Evolutionary conservation across 1,140 invertebrate species (phyloP), one percentile per base, ranked within the genome.

Genomic region (Chironomus striatipennis): DNA sequence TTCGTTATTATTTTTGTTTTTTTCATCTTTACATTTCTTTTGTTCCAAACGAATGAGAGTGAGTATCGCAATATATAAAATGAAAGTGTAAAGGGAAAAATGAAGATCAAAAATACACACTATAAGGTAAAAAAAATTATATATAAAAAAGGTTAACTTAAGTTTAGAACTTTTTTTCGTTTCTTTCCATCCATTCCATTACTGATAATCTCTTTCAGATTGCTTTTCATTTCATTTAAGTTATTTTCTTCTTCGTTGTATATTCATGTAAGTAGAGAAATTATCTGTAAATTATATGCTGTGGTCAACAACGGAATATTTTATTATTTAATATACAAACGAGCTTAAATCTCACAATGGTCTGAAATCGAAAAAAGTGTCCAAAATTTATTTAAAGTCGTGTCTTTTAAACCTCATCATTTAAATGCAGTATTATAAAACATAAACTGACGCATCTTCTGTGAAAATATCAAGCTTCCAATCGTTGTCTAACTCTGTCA

Each of bases 261-360:
- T n/a, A 57, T 57, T 17, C 9, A 70, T 70, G 17, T 70, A 70
- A 70, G 65, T 20, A 70, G 20, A 70, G 65, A 70, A 70, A 70
- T 70, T 70, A 70, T 70, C 65, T 70, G 65, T 18, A 70, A 70
- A 70, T 70, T 70, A 70, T 70, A 70, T 21, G 65, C 17, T 70
- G 47, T 57, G 12, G 8, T 57, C 47, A 57, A 42, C 12, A 20
- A 72, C 67, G 9, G 21, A 18, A 72, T 72, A 72, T 65, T 65
- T 65, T 65, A 15, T 15, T 65, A 18, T 15, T 65, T 65, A 65
- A 65, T 65, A n/a, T 15, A 72, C 15, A 72, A 72, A 24, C 20
- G 34, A 72, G 70, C 70, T 42, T 72, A 18, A 21, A 72, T n/a
- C n/a, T n/a, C n/a, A n/a, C n/a, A n/a, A n/a, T n/a, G n/a, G n/a